Evolutionary conservation across 2,888 invertebrate species (phyloP), one percentile per base, ranked within the genome.

Genomic region (Pandemis cinnamomeana): DNA sequence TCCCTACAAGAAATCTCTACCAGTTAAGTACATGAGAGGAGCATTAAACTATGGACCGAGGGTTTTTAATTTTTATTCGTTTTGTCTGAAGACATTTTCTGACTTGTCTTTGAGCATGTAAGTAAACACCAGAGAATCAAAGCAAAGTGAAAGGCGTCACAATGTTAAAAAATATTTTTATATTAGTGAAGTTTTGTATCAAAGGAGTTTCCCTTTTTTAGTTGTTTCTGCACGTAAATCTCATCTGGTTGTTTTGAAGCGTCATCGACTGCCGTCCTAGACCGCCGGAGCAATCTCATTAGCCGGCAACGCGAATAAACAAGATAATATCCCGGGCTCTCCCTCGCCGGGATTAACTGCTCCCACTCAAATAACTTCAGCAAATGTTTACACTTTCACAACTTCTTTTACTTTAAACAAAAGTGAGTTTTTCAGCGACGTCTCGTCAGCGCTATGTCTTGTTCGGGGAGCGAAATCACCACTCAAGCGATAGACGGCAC

Each of bases 231-330:
- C 58, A 13, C 61, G 42, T 62, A 62, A 70, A 67, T 60, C 75
- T 78, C 76, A 60, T 76, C 76, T 74, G 71, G 67, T 62, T 72
- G 66, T 71, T 58, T 27, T 46, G 55, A 20, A 66, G 58, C 27
- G 13, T 68, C 71, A 74, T 77, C 66, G 63, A 71, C 76, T 79
- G 77, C 72, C 75, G 77, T 72, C 72, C 66, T 70, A 77, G 79
- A 79, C 77, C 77, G 80, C 78, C 80, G 75, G 72, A 76, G 79
- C 82, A 85, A 86, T 85, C 84, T 84, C 82, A 86, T 86, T 84
- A 85, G 83, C 83, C 79, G 78, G 79, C 77, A 73, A 70, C 80
- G 77, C 77, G 78, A 83, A 86, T 85, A 86, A 87, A 87, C 82
- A 83, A 83, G 83, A 84, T 83, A 85, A 84, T 82, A 83, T 75